phyloP scores from a whole-genome alignment of 2,113 vertebrate species.

The Vicugna pacos region DNA sequence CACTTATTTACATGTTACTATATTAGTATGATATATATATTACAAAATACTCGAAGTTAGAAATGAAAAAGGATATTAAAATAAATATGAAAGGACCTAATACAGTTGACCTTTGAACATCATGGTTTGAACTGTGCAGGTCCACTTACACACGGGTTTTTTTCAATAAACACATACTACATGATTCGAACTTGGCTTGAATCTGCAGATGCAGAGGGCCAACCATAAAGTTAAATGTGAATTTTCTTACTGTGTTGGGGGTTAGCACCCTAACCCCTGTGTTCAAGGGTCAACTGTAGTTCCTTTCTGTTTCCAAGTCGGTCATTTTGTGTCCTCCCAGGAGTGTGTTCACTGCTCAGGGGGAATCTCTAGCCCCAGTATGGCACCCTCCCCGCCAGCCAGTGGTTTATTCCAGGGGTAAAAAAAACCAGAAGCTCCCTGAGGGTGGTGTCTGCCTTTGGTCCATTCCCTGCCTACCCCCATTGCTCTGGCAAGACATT shows the following conservation, averaged over 20 bases:
- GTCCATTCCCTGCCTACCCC: not conserved
- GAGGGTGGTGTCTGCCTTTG: not conserved
- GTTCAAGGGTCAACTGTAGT: not conserved
- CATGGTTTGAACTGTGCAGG: not conserved
- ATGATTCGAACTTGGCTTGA: not conserved
- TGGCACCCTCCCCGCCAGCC: not conserved
- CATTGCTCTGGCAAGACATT: not conserved
- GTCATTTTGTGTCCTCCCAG: not conserved
- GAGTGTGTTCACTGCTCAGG: not conserved
- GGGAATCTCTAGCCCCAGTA: not conserved
- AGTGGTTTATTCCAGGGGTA: not conserved
- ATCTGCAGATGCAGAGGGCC: not conserved
- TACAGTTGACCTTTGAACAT: not conserved
- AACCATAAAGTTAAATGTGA: not conserved
- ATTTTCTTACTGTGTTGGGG: not conserved
- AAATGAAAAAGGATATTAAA: not conserved
- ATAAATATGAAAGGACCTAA: not conserved
- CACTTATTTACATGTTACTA: not conserved
- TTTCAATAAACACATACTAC: not conserved
- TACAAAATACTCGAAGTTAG: slow-evolving; percentile 18
- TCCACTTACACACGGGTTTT: not conserved
- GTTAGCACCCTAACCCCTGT: not conserved
- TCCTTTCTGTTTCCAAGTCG: not conserved
- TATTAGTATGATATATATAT: not conserved
- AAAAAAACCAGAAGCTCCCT: not conserved